Percentiles rank a stretch among this genome's conserved stretches.
Evolutionary conservation across 2,797 vertebrate genomes (phyloP).

Genomic region (Pterois miles): DNA sequence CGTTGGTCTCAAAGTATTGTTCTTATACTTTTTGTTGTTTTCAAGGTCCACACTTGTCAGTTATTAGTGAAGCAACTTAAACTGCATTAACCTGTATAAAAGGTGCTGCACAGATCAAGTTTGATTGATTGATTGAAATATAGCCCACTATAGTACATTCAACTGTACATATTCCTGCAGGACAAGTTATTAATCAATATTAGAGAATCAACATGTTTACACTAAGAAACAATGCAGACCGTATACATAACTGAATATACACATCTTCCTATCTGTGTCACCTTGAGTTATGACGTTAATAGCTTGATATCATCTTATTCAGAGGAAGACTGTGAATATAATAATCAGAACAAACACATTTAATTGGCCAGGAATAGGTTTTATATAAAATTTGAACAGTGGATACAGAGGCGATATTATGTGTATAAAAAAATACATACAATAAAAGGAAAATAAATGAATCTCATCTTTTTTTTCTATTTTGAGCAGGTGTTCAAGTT

Average conservation of each 20-base stretch:
- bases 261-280: neutral
- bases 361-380: conserved; percentile 73
- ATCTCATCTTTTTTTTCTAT: conserved; percentile 73
- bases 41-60: too few relatives aligned
- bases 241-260: too few relatives aligned
- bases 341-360: conserved; percentile 13
- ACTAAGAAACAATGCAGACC: too few relatives aligned
- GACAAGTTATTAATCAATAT: neutral
- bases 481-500: conserved; percentile 79
- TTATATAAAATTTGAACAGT: conserved; percentile 86
- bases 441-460: conserved; percentile 81
- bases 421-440: conserved; percentile 83
- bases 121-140: neutral
- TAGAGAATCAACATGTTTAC: neutral
- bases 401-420: conserved; percentile 82
- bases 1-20: too few relatives aligned
- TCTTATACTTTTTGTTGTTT: too few relatives aligned
- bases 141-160: neutral
- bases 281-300: neutral
- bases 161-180: neutral
- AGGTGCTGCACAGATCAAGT: too few relatives aligned
- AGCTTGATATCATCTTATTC: neutral
- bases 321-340: neutral
- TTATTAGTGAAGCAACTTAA: too few relatives aligned
- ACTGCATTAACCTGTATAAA: too few relatives aligned